A percentile compares a stretch with the other conserved stretches of the same genome.
These are phyloP conservation scores for Julus scanicus DNA, from an alignment of 2,888 invertebrate genomes.

Conservation along the genomic window DNA sequence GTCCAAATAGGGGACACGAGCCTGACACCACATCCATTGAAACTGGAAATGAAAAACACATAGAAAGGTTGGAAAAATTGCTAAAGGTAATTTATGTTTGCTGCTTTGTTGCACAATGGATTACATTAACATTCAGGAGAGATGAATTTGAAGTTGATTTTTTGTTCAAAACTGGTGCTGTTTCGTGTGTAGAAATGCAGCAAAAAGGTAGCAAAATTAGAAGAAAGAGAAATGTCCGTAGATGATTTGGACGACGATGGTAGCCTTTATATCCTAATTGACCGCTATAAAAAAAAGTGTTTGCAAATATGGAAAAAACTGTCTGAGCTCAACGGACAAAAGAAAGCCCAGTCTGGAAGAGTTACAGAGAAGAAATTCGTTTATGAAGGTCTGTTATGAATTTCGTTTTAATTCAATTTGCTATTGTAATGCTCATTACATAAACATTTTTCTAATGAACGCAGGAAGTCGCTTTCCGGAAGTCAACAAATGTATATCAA, in stretches of 20 bases:
- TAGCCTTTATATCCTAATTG: not conserved
- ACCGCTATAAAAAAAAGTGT: not conserved
- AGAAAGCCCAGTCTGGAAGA: slow-evolving; percentile 5
- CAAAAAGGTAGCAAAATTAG: not conserved
- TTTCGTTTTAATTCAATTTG: too few relatives aligned
- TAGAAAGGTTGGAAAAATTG: not conserved
- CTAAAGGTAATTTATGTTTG: not conserved
- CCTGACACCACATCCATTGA: not conserved
- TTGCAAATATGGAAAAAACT: slow-evolving; percentile 24
- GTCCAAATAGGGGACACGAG: not conserved
- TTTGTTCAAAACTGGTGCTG: not conserved
- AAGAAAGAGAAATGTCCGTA: slow-evolving; percentile 7
- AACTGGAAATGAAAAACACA: not conserved
- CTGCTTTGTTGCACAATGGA: not conserved
- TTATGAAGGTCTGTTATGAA: not conserved
- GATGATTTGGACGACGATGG: slow-evolving; percentile 24
- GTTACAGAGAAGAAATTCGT: not conserved
- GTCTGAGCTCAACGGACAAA: not conserved
- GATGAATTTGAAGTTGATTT: not conserved
- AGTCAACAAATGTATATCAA: not conserved
- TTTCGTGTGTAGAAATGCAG: not conserved
- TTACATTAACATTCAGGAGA: too few relatives aligned
- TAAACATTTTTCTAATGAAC: not conserved
- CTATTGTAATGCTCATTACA: not conserved
- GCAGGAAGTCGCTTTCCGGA: not conserved